Conservation (phyloP, 23 tunicate species). For the Halocynthia aurantium region DNA sequence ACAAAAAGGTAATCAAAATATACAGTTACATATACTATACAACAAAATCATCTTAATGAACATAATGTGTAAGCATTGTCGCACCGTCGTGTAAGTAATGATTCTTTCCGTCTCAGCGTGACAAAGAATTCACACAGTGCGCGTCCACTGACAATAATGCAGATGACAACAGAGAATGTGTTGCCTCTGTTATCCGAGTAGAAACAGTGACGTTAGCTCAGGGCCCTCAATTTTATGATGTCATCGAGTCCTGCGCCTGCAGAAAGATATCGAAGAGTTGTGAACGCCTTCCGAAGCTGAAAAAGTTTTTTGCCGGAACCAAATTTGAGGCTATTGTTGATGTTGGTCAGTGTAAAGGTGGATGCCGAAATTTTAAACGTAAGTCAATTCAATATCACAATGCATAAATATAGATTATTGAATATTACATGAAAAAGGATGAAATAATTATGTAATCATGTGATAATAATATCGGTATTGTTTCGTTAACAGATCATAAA, state of each 20-base stretch:
- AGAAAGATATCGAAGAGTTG: slow-evolving; percentile 57
- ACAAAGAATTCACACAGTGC: neutral
- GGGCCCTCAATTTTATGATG: slow-evolving; percentile 54
- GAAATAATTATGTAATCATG: too few species aligned
- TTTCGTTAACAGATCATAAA: slow-evolving; percentile 32
- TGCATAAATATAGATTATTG: neutral
- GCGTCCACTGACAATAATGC: neutral
- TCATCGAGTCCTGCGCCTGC: slow-evolving; percentile 64
- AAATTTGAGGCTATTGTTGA: slow-evolving; percentile 61
- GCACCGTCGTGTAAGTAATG: neutral
- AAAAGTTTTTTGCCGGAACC: slow-evolving; percentile 57
- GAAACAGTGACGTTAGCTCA: slow-evolving; percentile 36
- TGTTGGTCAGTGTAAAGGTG: slow-evolving; percentile 62
- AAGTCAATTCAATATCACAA: neutral
- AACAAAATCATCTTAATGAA: neutral
- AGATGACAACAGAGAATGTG: slow-evolving; percentile 16
- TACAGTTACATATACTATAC: neutral
- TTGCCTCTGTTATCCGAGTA: slow-evolving; percentile 36
- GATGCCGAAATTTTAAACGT: slow-evolving; percentile 51
- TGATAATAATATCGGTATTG: neutral
- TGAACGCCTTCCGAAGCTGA: slow-evolving; percentile 52
- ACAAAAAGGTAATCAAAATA: slow-evolving; percentile 29
- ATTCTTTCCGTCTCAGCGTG: neutral
- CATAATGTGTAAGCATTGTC: neutral
- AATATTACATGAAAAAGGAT: neutral